Evolutionary conservation across 2,113 vertebrate genomes (phyloP).

Genomic region (Rattus rattus): DNA sequence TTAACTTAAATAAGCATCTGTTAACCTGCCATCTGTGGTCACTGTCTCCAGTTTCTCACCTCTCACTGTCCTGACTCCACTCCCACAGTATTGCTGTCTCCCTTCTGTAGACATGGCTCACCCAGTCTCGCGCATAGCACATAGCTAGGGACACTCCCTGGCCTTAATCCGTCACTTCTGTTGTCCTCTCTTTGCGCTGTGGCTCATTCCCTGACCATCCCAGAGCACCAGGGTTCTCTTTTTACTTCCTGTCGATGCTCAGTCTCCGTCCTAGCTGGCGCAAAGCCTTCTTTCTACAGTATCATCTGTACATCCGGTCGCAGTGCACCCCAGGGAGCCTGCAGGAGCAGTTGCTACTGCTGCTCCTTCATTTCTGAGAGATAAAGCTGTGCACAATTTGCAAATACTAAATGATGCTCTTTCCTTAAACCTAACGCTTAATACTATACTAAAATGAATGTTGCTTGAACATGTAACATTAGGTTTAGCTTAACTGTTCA

Average conservation of each 20-base stretch:
- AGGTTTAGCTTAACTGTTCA: not conserved
- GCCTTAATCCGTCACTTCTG: not conserved
- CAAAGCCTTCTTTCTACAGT: not conserved
- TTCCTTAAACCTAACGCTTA: constrained; percentile 5
- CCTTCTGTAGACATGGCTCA: not conserved
- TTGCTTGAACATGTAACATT: not conserved
- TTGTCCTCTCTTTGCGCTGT: not conserved
- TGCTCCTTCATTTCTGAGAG: not conserved
- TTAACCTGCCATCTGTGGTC: not conserved
- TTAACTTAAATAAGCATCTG: too few species aligned
- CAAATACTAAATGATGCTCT: not conserved
- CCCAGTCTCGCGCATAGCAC: too few species aligned
- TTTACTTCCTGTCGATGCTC: not conserved
- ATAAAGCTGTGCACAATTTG: not conserved
- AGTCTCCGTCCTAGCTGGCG: not conserved
- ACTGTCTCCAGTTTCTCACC: not conserved
- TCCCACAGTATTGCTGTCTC: not conserved
- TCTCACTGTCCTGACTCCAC: not conserved
- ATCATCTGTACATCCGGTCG: not conserved
- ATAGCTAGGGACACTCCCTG: not conserved
- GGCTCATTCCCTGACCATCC: not conserved
- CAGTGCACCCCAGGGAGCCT: not conserved
- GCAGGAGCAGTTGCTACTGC: not conserved
- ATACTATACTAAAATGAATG: not conserved
- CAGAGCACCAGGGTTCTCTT: not conserved